phyloP scores from a whole-genome alignment of 1,140 invertebrate genomes.

The Fopius arisanus region DNA sequence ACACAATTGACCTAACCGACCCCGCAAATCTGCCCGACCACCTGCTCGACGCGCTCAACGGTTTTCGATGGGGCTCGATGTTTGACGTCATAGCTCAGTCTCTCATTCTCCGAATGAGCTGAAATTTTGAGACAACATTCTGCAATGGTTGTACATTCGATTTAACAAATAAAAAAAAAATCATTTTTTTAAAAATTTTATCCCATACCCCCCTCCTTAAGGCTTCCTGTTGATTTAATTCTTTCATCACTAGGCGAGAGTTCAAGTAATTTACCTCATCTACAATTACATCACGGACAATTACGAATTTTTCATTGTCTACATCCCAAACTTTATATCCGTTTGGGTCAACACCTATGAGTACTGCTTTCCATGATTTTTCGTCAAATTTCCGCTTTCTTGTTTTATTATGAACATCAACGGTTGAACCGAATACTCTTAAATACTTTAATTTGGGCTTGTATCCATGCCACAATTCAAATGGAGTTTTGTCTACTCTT shows the following conservation, averaged over 20 bases:
- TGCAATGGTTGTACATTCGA: no score
- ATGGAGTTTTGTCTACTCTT: constrained; percentile 53
- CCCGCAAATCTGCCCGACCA: no score
- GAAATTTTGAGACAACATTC: no score
- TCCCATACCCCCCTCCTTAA: no score
- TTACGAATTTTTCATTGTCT: constrained; percentile 47
- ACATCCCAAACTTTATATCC: constrained; percentile 57
- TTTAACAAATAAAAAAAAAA: no score
- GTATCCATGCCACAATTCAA: constrained; percentile 61
- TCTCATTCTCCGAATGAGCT: no score
- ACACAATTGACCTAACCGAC: no score
- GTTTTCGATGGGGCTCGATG: no score
- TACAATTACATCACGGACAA: constrained; percentile 55
- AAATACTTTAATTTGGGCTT: constrained; percentile 61
- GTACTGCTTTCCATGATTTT: constrained; percentile 52
- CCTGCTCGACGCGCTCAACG: no score
- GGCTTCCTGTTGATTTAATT: not conserved
- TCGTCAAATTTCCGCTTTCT: constrained; percentile 57
- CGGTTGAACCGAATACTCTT: constrained; percentile 62
- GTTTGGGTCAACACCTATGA: constrained; percentile 59
- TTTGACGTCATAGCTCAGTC: no score
- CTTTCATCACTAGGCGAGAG: constrained; percentile 38
- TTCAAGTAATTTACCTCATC: constrained; percentile 54
- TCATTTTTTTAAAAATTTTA: no score
- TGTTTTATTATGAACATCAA: constrained; percentile 58